phyloP scores from a whole-genome alignment of 1,140 invertebrate species.

The Drosophila pectinifera region DNA sequence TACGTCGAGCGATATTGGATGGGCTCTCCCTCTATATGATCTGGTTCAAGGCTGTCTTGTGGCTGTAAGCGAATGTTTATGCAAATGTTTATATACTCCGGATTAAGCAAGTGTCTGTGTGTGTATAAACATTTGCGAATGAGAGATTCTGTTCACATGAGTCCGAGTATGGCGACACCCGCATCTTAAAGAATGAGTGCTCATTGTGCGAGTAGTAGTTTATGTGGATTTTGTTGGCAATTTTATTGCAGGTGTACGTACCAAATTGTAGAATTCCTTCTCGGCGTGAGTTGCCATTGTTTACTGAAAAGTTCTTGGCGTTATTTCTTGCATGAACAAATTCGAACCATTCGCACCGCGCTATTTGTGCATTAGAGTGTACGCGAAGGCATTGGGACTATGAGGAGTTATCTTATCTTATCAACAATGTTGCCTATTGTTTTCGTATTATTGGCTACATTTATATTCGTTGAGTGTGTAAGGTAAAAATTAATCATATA shows the following conservation, averaged over 20 bases:
- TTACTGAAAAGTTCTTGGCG: slow-evolving; percentile 24
- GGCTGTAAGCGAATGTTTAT: slow-evolving; percentile 13
- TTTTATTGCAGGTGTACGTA: slow-evolving; percentile 16
- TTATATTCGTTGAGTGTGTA: slow-evolving; percentile 32
- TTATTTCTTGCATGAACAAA: slow-evolving; percentile 32
- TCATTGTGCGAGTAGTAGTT: slow-evolving; percentile 5
- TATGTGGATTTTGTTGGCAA: not conserved
- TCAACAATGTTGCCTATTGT: slow-evolving; percentile 47
- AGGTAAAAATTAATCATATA: slow-evolving; percentile 39
- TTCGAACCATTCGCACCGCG: slow-evolving; percentile 33
- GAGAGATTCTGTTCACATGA: not conserved
- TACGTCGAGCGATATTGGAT: not conserved
- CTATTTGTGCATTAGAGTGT: slow-evolving; percentile 28
- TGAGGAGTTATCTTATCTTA: slow-evolving; percentile 41
- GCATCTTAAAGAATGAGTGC: slow-evolving; percentile 7
- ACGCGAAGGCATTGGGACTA: slow-evolving; percentile 28
- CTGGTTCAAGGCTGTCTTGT: slow-evolving; percentile 29
- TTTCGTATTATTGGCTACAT: slow-evolving; percentile 36
- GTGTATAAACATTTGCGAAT: slow-evolving; percentile 12
- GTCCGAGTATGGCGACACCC: not conserved
- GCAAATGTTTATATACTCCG: slow-evolving; percentile 17
- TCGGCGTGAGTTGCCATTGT: slow-evolving; percentile 57
- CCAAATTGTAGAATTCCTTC: slow-evolving; percentile 53
- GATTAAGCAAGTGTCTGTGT: not conserved
- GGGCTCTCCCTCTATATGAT: not conserved